These are phyloP conservation scores for Hippoglossus hippoglossus DNA, from an alignment of 2,797 vertebrate genomes.

Conservation along the genomic window DNA sequence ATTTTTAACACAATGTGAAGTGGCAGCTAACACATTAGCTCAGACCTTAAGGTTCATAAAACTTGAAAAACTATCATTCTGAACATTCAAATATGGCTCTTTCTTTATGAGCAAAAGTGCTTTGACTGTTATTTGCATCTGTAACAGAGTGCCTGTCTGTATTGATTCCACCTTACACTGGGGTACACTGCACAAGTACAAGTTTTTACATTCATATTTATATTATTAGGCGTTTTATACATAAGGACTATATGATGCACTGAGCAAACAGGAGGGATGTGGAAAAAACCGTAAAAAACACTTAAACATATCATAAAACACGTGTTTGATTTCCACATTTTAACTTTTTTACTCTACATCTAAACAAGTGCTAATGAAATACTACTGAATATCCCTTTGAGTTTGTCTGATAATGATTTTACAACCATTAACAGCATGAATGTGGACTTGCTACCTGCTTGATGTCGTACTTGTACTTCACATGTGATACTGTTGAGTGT, in stretches of 20 bases:
- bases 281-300: neutral
- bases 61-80: neutral
- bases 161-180: constrained; percentile 23
- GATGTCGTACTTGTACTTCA: constrained; percentile 5
- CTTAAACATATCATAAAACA: constrained; percentile 4
- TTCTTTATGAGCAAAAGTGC: neutral
- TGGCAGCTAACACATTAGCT: constrained; percentile 42
- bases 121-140: neutral
- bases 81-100: neutral
- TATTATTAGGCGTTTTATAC: constrained; percentile 3
- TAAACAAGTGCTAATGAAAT: neutral
- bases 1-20: constrained; percentile 34
- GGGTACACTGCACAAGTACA: constrained; percentile 1
- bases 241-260: neutral
- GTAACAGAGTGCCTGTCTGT: constrained; percentile 7
- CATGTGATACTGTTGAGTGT: neutral
- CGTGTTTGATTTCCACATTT: neutral
- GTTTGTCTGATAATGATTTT: neutral
- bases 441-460: constrained; percentile 21
- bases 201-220: neutral
- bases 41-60: constrained; percentile 2
- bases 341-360: neutral
- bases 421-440: constrained; percentile 17
- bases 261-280: neutral
- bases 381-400: constrained; percentile 14